Conservation (phyloP, 2,113 vertebrate genomes). For the Plecturocebus donacophilus region DNA sequence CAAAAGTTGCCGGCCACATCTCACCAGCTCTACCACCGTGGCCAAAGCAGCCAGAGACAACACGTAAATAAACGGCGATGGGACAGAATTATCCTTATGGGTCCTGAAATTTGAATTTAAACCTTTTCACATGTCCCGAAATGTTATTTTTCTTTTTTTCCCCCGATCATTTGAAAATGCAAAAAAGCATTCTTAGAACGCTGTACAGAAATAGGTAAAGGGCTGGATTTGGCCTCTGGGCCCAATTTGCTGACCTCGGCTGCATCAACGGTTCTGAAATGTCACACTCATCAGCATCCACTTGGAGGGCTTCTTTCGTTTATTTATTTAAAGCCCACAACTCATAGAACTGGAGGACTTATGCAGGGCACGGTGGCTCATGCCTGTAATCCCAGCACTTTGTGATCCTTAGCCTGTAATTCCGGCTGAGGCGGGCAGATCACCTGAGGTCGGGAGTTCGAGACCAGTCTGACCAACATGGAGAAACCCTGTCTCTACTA, state of each 20-base stretch:
- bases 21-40: neutral
- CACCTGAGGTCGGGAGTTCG: too few relatives aligned
- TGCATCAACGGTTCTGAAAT: neutral
- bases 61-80: neutral
- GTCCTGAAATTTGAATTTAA: neutral
- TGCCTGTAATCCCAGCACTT: too few relatives aligned
- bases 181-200: neutral
- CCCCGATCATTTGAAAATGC: neutral
- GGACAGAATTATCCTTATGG: neutral
- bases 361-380: too few relatives aligned
- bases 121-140: neutral
- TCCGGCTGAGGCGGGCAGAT: too few relatives aligned
- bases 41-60: neutral
- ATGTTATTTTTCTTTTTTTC: neutral
- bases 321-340: too few relatives aligned
- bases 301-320: neutral
- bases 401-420: too few relatives aligned
- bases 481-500: too few relatives aligned
- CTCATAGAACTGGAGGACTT: too few relatives aligned
- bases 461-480: too few relatives aligned
- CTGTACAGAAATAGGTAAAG: neutral
- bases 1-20: neutral
- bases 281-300: neutral
- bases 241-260: neutral
- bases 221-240: neutral